Evolutionary conservation across 2,888 invertebrate genomes (phyloP).

Genomic region (Mesopsocus fuscifrons): DNA sequence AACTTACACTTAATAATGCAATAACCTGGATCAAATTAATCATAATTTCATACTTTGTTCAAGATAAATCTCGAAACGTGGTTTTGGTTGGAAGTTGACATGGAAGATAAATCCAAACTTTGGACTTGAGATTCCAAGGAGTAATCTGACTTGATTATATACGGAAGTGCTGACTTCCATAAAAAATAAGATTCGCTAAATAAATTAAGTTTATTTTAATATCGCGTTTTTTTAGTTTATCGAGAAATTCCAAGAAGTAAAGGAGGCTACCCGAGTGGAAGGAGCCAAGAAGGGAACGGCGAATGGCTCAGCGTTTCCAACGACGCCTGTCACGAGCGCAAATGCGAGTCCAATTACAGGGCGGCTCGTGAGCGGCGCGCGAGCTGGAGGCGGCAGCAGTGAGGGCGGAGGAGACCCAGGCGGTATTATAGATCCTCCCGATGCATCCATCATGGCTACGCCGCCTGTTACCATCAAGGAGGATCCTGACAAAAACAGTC

Average conservation of each 20-base stretch:
- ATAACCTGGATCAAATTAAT: constrained; percentile 3
- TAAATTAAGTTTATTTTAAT: too few relatives aligned
- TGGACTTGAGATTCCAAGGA: too few relatives aligned
- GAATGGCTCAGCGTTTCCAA: constrained; percentile 38
- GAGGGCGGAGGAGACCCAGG: constrained; percentile 7
- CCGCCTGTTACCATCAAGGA: constrained; percentile 15
- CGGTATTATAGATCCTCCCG: constrained; percentile 27
- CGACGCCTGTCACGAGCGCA: constrained; percentile 70
- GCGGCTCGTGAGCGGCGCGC: constrained; percentile 29
- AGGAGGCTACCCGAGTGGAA: constrained; percentile 73
- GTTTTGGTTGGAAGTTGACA: too few relatives aligned
- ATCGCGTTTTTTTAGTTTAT: constrained; percentile 49
- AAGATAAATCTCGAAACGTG: too few relatives aligned
- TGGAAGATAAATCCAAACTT: too few relatives aligned
- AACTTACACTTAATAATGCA: neutral
- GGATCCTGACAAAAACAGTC: constrained; percentile 12
- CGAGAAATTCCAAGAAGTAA: constrained; percentile 95
- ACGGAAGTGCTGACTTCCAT: too few relatives aligned
- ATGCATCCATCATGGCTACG: constrained; percentile 22
- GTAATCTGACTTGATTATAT: too few relatives aligned
- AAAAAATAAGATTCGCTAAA: too few relatives aligned
- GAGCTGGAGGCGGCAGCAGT: constrained; percentile 27
- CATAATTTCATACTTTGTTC: too few relatives aligned
- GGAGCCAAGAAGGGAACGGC: constrained; percentile 40
- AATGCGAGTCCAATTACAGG: constrained; percentile 71